Conservation (phyloP, 2,797 vertebrate species). For the Pyrocephalus nanus region DNA sequence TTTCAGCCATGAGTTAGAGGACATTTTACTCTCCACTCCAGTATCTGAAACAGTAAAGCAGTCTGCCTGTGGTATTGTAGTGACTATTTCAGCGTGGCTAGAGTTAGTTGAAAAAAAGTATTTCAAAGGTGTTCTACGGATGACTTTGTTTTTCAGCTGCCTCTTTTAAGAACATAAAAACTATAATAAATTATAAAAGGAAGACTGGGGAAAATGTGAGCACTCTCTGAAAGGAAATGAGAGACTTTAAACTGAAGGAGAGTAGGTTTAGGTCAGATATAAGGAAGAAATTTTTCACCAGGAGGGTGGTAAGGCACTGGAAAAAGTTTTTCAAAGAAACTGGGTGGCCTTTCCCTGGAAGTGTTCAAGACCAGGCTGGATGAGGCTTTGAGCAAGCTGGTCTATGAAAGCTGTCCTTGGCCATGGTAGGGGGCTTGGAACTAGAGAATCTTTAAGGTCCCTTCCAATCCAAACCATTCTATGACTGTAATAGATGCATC, state of each 20-base stretch:
- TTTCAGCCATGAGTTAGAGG: constrained; percentile 20
- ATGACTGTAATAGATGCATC: background rate
- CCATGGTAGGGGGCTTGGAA: background rate
- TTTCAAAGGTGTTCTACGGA: background rate
- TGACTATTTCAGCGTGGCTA: background rate
- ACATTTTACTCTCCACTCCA: background rate
- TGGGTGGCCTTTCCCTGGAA: background rate
- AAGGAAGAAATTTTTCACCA: background rate
- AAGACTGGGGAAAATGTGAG: background rate
- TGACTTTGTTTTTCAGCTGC: background rate
- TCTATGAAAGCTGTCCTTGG: background rate
- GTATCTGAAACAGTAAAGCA: background rate
- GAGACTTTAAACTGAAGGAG: background rate
- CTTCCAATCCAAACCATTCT: background rate
- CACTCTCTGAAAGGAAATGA: background rate
- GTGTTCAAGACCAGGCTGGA: background rate
- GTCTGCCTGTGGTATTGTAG: background rate
- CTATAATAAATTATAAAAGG: background rate
- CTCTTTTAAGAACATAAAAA: background rate
- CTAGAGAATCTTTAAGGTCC: background rate
- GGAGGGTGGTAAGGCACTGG: background rate
- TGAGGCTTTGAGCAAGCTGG: background rate
- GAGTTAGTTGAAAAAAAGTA: background rate
- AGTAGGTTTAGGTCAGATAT: background rate
- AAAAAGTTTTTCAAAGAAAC: background rate